Evolutionary conservation across 2,113 vertebrate species (phyloP).

Genomic region (Peromyscus maniculatus): DNA sequence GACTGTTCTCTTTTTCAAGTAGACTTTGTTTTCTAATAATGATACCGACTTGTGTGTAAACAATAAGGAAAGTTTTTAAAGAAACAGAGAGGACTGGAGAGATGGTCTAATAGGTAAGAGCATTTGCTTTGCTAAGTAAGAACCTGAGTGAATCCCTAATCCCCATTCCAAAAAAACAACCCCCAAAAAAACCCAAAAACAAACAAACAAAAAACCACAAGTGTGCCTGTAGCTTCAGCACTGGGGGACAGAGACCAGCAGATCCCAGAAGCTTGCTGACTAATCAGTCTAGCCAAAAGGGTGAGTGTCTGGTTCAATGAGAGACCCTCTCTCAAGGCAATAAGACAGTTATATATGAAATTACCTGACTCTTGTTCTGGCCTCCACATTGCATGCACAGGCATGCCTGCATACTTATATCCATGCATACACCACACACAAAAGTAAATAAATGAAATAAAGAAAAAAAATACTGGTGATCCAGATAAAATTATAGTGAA

Average conservation of each 20-base stretch:
- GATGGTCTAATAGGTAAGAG: not conserved
- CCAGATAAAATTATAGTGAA: conserved; percentile 35
- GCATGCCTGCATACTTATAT: not conserved
- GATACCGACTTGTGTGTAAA: conserved; percentile 24
- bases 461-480: not conserved
- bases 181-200: not conserved
- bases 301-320: not conserved
- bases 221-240: not conserved
- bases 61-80: not conserved
- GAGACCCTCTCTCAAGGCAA: not conserved
- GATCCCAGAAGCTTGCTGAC: not conserved
- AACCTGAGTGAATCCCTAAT: not conserved
- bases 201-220: not conserved
- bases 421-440: not conserved
- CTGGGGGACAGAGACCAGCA: not conserved
- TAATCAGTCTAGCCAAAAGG: not conserved
- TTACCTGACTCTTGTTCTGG: not conserved
- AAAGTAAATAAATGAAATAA: not conserved
- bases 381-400: not conserved
- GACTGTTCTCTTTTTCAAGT: conserved; percentile 28
- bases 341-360: not conserved
- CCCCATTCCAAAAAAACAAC: not conserved
- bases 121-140: not conserved
- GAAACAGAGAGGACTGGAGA: not conserved
- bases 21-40: conserved; percentile 54